These are phyloP conservation scores for Iguana delicatissima DNA, from an alignment of 2,797 vertebrate genomes.

Conservation along the genomic window DNA sequence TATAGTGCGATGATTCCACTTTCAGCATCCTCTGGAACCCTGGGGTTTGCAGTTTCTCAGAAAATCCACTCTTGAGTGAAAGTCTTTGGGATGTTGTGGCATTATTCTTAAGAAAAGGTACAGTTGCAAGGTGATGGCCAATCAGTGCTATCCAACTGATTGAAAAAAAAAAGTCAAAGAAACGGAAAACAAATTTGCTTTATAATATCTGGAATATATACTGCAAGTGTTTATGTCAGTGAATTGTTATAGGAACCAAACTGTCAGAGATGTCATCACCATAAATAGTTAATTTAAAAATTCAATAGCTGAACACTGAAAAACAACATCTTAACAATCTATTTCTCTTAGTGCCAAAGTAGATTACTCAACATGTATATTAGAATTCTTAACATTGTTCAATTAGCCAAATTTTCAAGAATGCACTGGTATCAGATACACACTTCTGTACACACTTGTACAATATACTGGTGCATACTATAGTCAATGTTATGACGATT, in stretches of 20 bases:
- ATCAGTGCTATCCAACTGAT: background rate
- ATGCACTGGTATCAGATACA: background rate
- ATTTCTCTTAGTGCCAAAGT: background rate
- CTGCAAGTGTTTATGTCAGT: conserved; percentile 6
- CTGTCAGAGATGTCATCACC: background rate
- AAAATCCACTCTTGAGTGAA: background rate
- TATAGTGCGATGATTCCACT: too few relatives aligned
- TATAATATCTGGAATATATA: background rate
- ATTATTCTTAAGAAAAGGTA: background rate
- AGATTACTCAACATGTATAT: background rate
- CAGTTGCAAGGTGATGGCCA: background rate
- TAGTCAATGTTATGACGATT: background rate
- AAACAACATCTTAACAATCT: background rate
- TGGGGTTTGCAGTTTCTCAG: too few relatives aligned
- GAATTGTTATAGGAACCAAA: conserved; percentile 22
- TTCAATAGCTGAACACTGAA: background rate
- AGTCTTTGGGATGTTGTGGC: background rate
- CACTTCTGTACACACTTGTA: background rate
- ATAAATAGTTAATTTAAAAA: background rate
- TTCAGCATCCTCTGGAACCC: too few relatives aligned
- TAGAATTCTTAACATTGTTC: background rate
- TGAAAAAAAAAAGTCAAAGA: background rate
- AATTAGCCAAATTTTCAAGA: background rate
- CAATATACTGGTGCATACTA: background rate
- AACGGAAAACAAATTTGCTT: background rate